Evolutionary conservation across 2,888 invertebrate species (phyloP).

Genomic region (Oscheius myriophilus): DNA sequence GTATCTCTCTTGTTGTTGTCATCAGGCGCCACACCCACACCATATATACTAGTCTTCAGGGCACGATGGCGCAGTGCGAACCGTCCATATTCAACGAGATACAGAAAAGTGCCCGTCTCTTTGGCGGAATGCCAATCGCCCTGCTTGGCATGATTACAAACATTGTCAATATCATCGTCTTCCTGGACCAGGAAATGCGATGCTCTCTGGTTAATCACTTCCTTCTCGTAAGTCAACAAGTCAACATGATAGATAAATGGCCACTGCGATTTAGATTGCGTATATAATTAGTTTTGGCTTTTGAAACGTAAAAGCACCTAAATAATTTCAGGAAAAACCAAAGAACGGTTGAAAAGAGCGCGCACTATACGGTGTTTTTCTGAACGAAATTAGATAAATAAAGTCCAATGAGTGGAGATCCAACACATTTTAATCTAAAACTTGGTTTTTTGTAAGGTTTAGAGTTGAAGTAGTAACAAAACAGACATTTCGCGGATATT

Average conservation of each 20-base stretch:
- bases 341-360: too few relatives aligned
- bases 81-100: conserved; percentile 73
- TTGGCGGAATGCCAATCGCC: conserved; percentile 58
- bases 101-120: conserved; percentile 44
- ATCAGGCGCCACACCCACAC: too few relatives aligned
- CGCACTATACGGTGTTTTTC: too few relatives aligned
- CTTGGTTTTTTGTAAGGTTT: too few relatives aligned
- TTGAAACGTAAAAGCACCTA: too few relatives aligned
- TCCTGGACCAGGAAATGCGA: conserved; percentile 67
- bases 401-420: too few relatives aligned
- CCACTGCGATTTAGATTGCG: not conserved
- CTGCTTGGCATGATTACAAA: conserved; percentile 66
- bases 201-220: conserved; percentile 67
- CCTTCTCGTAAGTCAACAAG: conserved; percentile 59
- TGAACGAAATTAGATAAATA: too few relatives aligned
- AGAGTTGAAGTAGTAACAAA: too few relatives aligned
- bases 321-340: too few relatives aligned
- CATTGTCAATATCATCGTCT: conserved; percentile 66
- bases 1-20: too few relatives aligned
- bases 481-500: too few relatives aligned
- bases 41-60: conserved; percentile 3
- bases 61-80: conserved; percentile 35
- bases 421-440: too few relatives aligned
- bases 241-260: conserved; percentile 31
- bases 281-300: not conserved